A percentile compares a stretch with the other conserved stretches of the same genome.
Conservation (phyloP, 2,888 invertebrate species). For the Anoplius nigerrimus region DNA sequence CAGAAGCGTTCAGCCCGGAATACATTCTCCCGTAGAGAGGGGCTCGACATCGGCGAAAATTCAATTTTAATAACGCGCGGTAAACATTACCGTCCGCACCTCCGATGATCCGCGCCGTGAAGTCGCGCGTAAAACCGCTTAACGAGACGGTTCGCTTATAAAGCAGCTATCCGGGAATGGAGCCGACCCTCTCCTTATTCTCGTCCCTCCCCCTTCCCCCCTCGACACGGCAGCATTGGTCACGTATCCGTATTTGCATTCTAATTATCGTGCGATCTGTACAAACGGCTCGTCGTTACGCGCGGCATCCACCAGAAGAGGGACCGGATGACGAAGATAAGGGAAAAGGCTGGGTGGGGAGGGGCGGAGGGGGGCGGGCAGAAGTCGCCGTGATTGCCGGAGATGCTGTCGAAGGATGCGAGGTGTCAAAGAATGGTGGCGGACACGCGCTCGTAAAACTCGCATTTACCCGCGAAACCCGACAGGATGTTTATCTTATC, state of each 20-base stretch:
- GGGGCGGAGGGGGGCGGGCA: neutral
- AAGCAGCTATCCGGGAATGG: no score
- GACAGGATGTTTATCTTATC: conserved; percentile 51
- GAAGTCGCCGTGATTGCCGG: neutral
- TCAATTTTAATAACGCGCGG: no score
- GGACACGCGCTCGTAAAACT: conserved; percentile 22
- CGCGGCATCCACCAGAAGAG: neutral
- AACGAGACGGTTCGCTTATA: no score
- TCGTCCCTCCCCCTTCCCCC: no score
- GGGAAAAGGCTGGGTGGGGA: neutral
- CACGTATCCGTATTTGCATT: conserved; percentile 45
- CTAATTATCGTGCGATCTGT: conserved; percentile 56
- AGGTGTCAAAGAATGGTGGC: conserved; percentile 44
- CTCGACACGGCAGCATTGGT: no score
- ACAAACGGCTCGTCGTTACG: conserved; percentile 37
- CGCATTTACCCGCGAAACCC: conserved; percentile 31
- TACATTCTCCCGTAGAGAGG: no score
- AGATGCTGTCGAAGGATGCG: conserved; percentile 14
- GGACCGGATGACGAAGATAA: neutral
- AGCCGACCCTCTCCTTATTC: no score
- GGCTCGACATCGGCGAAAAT: no score
- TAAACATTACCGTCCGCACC: no score
- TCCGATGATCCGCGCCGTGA: no score
- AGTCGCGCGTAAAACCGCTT: no score
- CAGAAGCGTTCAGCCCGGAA: no score